Evolutionary conservation across 2,113 vertebrate genomes (phyloP), one percentile per base, ranked within the genome.

Genomic region (Typhlomys cinereus): DNA sequence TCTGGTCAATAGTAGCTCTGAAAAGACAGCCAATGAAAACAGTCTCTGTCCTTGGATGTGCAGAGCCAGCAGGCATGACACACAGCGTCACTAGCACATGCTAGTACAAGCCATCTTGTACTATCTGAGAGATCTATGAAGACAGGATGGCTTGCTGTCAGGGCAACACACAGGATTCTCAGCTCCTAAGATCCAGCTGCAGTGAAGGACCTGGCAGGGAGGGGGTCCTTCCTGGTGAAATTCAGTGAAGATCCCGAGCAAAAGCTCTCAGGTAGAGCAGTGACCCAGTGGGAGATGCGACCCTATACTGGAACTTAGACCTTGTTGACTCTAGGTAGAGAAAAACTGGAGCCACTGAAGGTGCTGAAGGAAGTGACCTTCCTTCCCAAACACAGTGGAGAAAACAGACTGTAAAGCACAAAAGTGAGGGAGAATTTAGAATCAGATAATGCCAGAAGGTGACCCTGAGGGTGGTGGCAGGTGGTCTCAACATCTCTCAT

Each of bases 61-160:
- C 14, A 29, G 20, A 67, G 69, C 44, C 10, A 27, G 29, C 10
- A 54, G 8, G 44, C 27, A 44, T 46, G 27, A 17, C 2, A 46
- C 50, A 18, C 5, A n/a, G n/a, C n/a, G n/a, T n/a, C n/a, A 9
- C 34, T 44, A 17, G n/a, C 17, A 8, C 10, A 13, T 3, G 9
- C 5, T 54, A 4, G 2, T 11, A 14, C 4, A 41, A 50, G 0
- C 0, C 17, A 27, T 13, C 48, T 36, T n/a, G n/a, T n/a, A n/a
- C 13, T 25, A 52, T 20, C 59, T 23, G 9, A 20, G 66, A 36
- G 23, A 27, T 29, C 25, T n/a, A 84, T 0, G 23, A 52, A 27
- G 23, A 48, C n/a, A 57, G 64, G 46, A 41, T 48, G 87, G 82
- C 34, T 61, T 10, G 25, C 46, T 4, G 3, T 41, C 39, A 25